Percentiles rank a stretch among this genome's conserved stretches.
Conservation (phyloP, 2,113 vertebrate species). For the Pseudolaguvia tuberculata region DNA sequence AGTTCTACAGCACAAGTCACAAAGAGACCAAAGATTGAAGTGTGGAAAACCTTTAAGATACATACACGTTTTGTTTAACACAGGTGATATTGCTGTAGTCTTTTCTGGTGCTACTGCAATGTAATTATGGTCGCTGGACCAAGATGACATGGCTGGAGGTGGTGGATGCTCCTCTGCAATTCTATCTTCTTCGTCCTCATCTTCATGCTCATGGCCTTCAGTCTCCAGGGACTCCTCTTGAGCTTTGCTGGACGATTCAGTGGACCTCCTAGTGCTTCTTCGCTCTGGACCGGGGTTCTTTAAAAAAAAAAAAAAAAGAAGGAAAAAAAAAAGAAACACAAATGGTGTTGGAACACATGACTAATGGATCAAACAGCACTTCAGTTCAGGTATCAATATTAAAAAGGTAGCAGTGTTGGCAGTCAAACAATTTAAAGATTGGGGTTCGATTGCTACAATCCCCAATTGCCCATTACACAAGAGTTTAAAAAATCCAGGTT, state of each 20-base stretch:
- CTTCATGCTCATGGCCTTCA: slow-evolving; percentile 47
- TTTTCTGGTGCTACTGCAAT: slow-evolving; percentile 98
- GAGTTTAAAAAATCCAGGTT: no score
- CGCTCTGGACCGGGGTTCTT: slow-evolving; percentile 67
- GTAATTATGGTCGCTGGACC: slow-evolving; percentile 99
- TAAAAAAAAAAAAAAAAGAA: no score
- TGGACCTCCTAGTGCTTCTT: slow-evolving; percentile 63
- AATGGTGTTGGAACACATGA: slow-evolving; percentile 16
- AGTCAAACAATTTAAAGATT: no score
- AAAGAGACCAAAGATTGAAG: slow-evolving; percentile 44
- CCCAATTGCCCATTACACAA: no score
- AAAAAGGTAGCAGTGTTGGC: no score
- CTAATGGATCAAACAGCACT: neutral
- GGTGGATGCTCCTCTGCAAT: slow-evolving; percentile 72
- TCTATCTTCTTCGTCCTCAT: slow-evolving; percentile 62
- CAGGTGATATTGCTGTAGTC: slow-evolving; percentile 87
- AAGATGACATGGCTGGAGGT: slow-evolving; percentile 80
- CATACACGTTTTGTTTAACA: slow-evolving; percentile 98
- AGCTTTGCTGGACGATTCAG: slow-evolving; percentile 59
- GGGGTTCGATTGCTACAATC: no score
- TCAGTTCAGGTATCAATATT: no score
- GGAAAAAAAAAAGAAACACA: slow-evolving; percentile 51
- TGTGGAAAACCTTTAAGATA: slow-evolving; percentile 83
- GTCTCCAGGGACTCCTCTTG: slow-evolving; percentile 52
- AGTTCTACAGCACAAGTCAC: slow-evolving; percentile 36